A percentile compares a stretch with the other conserved stretches of the same genome.
Evolutionary conservation across 1,140 invertebrate genomes (phyloP).

Genomic region (Trichogramma pretiosum): DNA sequence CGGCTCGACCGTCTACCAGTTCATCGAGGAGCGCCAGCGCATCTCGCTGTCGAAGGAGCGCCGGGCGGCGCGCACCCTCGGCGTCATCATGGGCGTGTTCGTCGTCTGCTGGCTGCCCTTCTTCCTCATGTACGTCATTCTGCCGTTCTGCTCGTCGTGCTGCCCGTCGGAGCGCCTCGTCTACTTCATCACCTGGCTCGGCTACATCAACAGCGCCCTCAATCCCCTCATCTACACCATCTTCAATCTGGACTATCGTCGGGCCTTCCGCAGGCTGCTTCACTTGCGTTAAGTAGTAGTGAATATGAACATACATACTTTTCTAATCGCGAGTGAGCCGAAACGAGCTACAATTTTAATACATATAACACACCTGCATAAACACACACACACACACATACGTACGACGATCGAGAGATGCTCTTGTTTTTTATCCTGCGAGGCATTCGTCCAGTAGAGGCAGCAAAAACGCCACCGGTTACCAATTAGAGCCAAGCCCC

Average conservation of each 20-base stretch:
- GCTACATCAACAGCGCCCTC: constrained; percentile 94
- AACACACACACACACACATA: too few relatives aligned
- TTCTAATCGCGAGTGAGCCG: too few relatives aligned
- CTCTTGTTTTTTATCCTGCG: neutral
- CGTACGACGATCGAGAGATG: neutral
- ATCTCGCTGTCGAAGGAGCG: constrained; percentile 88
- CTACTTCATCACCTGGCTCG: constrained; percentile 92
- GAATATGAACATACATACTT: too few relatives aligned
- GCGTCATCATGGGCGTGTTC: constrained; percentile 91
- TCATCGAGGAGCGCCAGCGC: constrained; percentile 87
- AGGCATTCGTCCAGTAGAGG: too few relatives aligned
- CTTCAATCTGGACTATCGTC: constrained; percentile 92
- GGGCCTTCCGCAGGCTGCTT: constrained; percentile 81
- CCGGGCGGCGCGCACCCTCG: constrained; percentile 81
- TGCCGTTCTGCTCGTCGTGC: constrained; percentile 74
- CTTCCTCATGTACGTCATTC: constrained; percentile 88
- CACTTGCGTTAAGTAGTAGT: too few relatives aligned
- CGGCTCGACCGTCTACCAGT: constrained; percentile 67
- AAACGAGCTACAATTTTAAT: too few relatives aligned
- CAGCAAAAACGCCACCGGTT: too few relatives aligned
- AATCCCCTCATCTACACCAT: constrained; percentile 97
- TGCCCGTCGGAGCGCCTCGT: constrained; percentile 70
- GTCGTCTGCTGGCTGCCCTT: constrained; percentile 96
- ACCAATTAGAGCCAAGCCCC: too few relatives aligned
- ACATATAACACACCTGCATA: too few relatives aligned